A percentile compares a stretch with the other conserved stretches of the same genome.
Conservation (phyloP, 2,113 vertebrate genomes). For the Rhinolophus sinicus region DNA sequence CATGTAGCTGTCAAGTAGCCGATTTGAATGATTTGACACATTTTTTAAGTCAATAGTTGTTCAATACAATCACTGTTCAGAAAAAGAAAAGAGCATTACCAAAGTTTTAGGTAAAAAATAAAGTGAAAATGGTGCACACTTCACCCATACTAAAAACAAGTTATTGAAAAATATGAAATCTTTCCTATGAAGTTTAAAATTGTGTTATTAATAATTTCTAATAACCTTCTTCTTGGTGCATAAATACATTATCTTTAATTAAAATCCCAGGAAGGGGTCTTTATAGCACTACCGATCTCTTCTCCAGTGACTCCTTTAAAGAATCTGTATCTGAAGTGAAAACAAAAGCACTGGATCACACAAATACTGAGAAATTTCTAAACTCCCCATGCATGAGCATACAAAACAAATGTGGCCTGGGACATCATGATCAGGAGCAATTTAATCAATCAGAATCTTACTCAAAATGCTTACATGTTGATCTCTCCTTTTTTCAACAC, state of each 20-base stretch:
- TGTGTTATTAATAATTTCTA: slow-evolving; percentile 33
- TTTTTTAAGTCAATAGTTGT: slow-evolving; percentile 43
- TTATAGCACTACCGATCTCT: neutral
- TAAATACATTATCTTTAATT: slow-evolving; percentile 58
- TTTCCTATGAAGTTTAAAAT: slow-evolving; percentile 28
- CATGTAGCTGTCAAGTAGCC: neutral
- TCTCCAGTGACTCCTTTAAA: neutral
- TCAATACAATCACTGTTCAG: neutral
- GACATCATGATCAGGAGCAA: neutral
- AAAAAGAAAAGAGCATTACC: neutral
- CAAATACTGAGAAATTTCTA: neutral
- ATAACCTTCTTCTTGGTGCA: slow-evolving; percentile 28
- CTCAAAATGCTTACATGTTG: neutral
- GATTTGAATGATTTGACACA: slow-evolving; percentile 34
- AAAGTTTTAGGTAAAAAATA: neutral
- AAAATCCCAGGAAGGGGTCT: slow-evolving; percentile 53
- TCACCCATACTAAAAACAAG: neutral
- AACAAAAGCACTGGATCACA: neutral
- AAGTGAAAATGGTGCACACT: neutral
- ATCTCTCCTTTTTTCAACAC: neutral
- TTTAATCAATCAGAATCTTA: neutral
- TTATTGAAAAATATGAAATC: slow-evolving; percentile 54
- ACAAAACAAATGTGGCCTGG: neutral
- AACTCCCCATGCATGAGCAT: neutral
- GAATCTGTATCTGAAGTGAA: neutral